Evolutionary conservation across 2,797 vertebrate species (phyloP).

Genomic region (Heterohyrax brucei): DNA sequence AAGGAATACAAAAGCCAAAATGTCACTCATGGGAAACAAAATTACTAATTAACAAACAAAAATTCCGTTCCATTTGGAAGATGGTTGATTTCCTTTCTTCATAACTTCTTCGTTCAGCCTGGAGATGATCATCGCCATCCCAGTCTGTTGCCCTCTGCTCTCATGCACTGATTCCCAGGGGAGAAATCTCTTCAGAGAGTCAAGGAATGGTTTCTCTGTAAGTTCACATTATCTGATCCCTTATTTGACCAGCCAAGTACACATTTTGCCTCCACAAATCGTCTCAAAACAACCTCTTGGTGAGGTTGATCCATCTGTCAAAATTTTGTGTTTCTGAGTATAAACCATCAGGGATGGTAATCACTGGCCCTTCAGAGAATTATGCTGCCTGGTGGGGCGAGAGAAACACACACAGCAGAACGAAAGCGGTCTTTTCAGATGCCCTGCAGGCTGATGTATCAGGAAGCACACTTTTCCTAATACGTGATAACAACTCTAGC

Average conservation of each 20-base stretch:
- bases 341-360: background rate
- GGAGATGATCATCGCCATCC: background rate
- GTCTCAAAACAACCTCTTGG: background rate
- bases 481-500: background rate
- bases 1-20: background rate
- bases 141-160: background rate
- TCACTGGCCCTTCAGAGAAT: background rate
- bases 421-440: background rate
- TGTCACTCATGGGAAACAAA: background rate
- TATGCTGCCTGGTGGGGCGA: background rate
- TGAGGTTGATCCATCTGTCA: background rate
- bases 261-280: background rate
- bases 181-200: background rate
- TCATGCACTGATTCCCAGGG: background rate
- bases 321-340: background rate
- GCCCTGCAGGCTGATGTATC: background rate
- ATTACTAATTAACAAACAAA: constrained; percentile 15
- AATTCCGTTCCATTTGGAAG: background rate
- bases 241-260: background rate
- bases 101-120: background rate
- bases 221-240: background rate
- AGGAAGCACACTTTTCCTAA: background rate
- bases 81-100: background rate
- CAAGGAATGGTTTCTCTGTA: background rate
- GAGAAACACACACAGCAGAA: background rate